Evolutionary conservation across 2,113 vertebrate genomes (phyloP), one percentile per base, ranked within the genome.

Genomic region (Stercorarius parasiticus): DNA sequence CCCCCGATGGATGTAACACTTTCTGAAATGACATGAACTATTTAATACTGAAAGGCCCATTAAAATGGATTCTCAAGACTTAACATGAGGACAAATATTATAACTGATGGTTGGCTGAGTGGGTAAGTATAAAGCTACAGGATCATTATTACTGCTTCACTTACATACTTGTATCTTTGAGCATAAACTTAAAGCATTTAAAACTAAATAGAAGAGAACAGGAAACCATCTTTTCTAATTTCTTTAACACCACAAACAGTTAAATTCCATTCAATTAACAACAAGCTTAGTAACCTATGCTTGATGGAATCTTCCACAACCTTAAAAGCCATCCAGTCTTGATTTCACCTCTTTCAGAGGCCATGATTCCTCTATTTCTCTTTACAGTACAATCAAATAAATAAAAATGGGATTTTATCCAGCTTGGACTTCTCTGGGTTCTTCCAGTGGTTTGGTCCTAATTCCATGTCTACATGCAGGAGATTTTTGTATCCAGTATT

Each of bases 1-100:
- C 14, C n/a, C 20, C 10, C 42, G 45, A 10, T 6, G 27, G 22
- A 40, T 45, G 16, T 8, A 43, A 36, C 40, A 5, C 0, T 0
- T 70, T 70, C 49, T 64, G 49, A 58, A 89, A 69, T 20, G 10
- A 19, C 7, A 14, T 10, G 7, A 79, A 49, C 27, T 21, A 10
- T 52, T 32, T 29, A 49, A 56, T 50, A 45, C 5, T 49, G n/a
- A 58, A 20, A 49, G 22, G 47, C 2, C 27, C 22, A 21, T 11
- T 69, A 19, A 69, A 62, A 80, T 21, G 11, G 16, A 6, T 40
- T 69, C 34, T 93, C 25, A 64, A 65, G 81, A 58, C 20, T 43
- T 56, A 43, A 38, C 19, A 38, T 0, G 3, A 49, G 32, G 23
- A n/a, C 29, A 71, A 52, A 40, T 30, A 19, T 49, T 84, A 47